Evolutionary conservation across 2,888 invertebrate genomes (phyloP).

Genomic region (Melinopterus prodromus): DNA sequence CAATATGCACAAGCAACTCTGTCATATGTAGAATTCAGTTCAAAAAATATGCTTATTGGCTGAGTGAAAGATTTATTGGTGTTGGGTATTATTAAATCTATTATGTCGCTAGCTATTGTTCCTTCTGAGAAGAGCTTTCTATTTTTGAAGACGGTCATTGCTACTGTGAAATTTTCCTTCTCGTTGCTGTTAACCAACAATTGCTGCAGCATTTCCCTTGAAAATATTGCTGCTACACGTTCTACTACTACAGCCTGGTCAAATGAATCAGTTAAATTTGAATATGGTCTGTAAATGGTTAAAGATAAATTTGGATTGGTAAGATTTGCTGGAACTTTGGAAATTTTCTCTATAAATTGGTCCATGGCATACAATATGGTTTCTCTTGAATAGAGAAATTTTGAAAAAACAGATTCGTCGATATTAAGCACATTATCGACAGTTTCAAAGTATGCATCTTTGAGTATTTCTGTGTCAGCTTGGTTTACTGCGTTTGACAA

Average conservation of each 20-base stretch:
- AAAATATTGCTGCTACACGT: neutral
- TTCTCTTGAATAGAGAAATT: constrained; percentile 30
- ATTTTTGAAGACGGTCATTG: neutral
- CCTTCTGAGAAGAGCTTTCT: constrained; percentile 17
- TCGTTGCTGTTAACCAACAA: neutral
- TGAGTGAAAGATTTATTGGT: neutral
- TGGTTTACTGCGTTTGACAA: constrained; percentile 21
- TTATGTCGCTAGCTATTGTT: constrained; percentile 8
- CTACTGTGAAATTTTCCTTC: neutral
- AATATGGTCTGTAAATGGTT: neutral
- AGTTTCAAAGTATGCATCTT: constrained; percentile 20
- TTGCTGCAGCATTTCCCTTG: neutral
- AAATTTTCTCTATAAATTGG: constrained; percentile 24
- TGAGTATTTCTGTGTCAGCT: neutral
- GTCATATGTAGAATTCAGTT: neutral
- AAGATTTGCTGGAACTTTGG: neutral
- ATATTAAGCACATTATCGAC: constrained; percentile 28
- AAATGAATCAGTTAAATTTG: neutral
- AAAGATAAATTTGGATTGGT: neutral
- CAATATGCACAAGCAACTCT: constrained; percentile 28
- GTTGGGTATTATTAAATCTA: constrained; percentile 6
- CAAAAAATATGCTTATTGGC: constrained; percentile 9
- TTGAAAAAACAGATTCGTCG: constrained; percentile 23
- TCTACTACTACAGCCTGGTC: neutral
- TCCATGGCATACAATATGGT: constrained; percentile 33